phyloP scores from a whole-genome alignment of 2,888 invertebrate species.

The Teleiodes luculella region DNA sequence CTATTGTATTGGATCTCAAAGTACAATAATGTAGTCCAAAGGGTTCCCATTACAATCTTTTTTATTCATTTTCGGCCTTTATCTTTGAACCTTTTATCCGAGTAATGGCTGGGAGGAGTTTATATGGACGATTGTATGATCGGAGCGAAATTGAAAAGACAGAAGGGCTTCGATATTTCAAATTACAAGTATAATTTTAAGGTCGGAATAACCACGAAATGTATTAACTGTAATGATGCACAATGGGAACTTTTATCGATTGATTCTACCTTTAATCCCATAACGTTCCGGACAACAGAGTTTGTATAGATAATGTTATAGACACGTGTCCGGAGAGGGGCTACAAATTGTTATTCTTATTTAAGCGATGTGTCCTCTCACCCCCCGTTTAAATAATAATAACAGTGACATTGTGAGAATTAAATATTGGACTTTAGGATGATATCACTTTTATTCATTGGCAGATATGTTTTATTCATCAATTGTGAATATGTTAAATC shows the following conservation, averaged over 20 bases:
- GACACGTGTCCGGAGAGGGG: slow-evolving; percentile 39
- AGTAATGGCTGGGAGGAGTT: slow-evolving; percentile 28
- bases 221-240: slow-evolving; percentile 13
- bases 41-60: slow-evolving; percentile 27
- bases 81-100: slow-evolving; percentile 27
- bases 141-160: slow-evolving; percentile 30
- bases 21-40: slow-evolving; percentile 14
- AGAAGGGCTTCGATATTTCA: slow-evolving; percentile 26
- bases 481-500: no score
- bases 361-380: slow-evolving; percentile 26
- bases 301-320: slow-evolving; percentile 32
- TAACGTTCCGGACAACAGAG: slow-evolving; percentile 23
- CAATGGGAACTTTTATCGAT: slow-evolving; percentile 25
- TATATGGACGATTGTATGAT: slow-evolving; percentile 22
- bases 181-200: slow-evolving; percentile 24
- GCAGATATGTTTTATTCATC: no score
- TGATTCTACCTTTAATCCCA: slow-evolving; percentile 18
- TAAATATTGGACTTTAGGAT: neutral
- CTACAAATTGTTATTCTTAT: slow-evolving; percentile 37
- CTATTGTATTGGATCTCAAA: slow-evolving; percentile 9
- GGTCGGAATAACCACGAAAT: slow-evolving; percentile 11
- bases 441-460: no score
- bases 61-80: slow-evolving; percentile 22
- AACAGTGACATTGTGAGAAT: slow-evolving; percentile 18
- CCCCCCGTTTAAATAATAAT: slow-evolving; percentile 31